Conservation (phyloP, 2,888 invertebrate genomes). For the Dolichopus griseipennis region DNA sequence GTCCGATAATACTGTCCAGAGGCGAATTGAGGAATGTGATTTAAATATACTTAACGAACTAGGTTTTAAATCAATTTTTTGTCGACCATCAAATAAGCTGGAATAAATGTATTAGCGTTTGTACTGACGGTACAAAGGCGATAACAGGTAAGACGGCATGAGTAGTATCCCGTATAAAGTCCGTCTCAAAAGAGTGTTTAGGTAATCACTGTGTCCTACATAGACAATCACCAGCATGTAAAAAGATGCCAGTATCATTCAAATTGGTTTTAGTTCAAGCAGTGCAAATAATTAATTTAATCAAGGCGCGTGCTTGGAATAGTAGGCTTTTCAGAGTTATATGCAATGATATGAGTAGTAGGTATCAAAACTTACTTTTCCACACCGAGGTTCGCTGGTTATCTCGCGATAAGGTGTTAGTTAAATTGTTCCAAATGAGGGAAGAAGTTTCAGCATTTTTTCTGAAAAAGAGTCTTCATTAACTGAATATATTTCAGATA, state of each 20-base stretch:
- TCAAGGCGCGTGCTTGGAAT: slow-evolving; percentile 9
- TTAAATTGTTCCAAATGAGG: no score
- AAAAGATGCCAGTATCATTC: no score
- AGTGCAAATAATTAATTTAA: slow-evolving; percentile 17
- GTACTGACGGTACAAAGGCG: slow-evolving; percentile 15
- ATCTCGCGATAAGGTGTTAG: no score
- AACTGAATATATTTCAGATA: no score
- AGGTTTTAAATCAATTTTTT: slow-evolving; percentile 18
- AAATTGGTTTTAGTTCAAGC: slow-evolving; percentile 16
- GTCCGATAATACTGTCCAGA: no score
- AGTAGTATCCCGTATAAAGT: slow-evolving; percentile 16
- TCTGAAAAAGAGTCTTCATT: no score
- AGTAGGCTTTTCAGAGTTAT: slow-evolving; percentile 3
- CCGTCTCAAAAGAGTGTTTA: slow-evolving; percentile 15
- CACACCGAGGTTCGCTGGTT: no score
- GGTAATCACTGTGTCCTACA: slow-evolving; percentile 15
- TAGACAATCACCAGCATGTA: no score
- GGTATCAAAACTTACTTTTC: no score
- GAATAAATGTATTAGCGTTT: no score
- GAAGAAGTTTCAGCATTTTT: no score
- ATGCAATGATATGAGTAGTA: no score
- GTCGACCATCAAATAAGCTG: slow-evolving; percentile 16
- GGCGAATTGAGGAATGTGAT: slow-evolving; percentile 14
- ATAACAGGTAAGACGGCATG: slow-evolving; percentile 16
- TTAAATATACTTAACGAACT: slow-evolving; percentile 16